Base-by-base conservation (phyloP, 2,797 vertebrate genomes). In the Leucoraja ocellata region DNA sequence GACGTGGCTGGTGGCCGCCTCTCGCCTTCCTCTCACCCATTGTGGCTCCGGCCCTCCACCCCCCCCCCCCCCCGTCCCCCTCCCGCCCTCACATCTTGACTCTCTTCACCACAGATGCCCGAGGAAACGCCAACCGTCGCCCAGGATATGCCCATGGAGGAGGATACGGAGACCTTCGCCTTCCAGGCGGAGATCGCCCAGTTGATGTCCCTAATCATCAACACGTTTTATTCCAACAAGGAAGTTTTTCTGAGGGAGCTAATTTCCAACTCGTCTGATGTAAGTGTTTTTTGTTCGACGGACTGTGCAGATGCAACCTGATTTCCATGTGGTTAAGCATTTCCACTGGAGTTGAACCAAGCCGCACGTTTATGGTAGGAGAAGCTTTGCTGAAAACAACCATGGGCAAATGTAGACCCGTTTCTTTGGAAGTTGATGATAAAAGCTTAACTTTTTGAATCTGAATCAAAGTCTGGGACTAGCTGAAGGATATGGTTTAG, bases 111-210 rank as follows among this genome's bases (percentile, higher is more conserved):
- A 10, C 36, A 97, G 96, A 97, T 96, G 95, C 95, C 95, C 93
- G 96, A 96, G 94, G 95, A 94, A 46, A 63, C 63, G 23, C 88
- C 23, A 25, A 25, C 9, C 4, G 36, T 39, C 28, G 7, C 90
- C 10, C 93, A 95, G 73, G 94, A 95, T 93, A 94, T 94, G 7
- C 73, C 94, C 25, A 94, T 95, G 95, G 96, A 96, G 95, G 96
- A 97, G 71, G 96, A 97, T 0, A 88, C 94, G 91, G 96, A 96
- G 94, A 97, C 95, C 93, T 95, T 96, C 94, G 95, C 96, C 93
- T 97, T 97, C 94, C 96, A 97, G 95, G 96, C 96, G 95, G 96
- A 97, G 95, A 97, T 96, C 16, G 96, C 95, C 95, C 97, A 97
- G 95, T 94, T 97, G 18, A 97, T 97, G 96, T 97, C 97, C 16